These are phyloP conservation scores for Mamestra brassicae DNA, from an alignment of 2,888 invertebrate species.

Conservation along the genomic window DNA sequence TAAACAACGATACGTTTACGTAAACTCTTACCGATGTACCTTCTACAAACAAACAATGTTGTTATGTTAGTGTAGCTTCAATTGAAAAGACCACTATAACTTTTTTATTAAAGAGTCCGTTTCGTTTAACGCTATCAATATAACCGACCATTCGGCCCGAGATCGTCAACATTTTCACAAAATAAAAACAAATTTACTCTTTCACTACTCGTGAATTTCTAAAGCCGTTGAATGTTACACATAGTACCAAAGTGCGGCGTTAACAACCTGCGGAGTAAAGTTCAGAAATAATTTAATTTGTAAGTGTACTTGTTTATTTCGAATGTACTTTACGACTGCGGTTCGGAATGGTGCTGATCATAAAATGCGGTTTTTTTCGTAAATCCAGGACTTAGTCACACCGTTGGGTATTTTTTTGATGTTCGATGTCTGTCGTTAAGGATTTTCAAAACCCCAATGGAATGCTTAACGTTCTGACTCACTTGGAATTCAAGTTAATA, in stretches of 20 bases:
- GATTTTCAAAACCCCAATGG: not conserved
- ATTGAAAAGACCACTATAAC: not conserved
- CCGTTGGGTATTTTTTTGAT: conserved; percentile 54
- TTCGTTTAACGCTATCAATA: not conserved
- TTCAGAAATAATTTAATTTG: conserved; percentile 64
- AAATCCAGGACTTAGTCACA: conserved; percentile 61
- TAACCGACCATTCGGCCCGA: not conserved
- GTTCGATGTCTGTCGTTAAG: conserved; percentile 3
- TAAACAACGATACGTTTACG: no score
- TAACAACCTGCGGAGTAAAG: conserved; percentile 52
- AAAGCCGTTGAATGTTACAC: conserved; percentile 33
- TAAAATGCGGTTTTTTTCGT: conserved; percentile 71
- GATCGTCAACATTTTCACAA: conserved; percentile 15
- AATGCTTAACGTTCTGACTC: not conserved
- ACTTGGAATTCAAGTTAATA: not conserved
- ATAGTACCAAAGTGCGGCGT: conserved; percentile 27
- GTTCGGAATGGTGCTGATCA: conserved; percentile 63
- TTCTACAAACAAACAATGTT: not conserved
- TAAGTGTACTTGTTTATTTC: conserved; percentile 63
- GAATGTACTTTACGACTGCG: conserved; percentile 70
- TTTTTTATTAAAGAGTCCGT: not conserved
- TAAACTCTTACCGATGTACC: no score
- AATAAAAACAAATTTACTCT: conserved; percentile 9
- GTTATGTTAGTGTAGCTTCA: no score
- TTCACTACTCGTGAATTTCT: conserved; percentile 4